Percentiles rank a stretch among this genome's conserved stretches.
phyloP scores from a whole-genome alignment of 1,140 invertebrate genomes.

The Melitaea cinxia region DNA sequence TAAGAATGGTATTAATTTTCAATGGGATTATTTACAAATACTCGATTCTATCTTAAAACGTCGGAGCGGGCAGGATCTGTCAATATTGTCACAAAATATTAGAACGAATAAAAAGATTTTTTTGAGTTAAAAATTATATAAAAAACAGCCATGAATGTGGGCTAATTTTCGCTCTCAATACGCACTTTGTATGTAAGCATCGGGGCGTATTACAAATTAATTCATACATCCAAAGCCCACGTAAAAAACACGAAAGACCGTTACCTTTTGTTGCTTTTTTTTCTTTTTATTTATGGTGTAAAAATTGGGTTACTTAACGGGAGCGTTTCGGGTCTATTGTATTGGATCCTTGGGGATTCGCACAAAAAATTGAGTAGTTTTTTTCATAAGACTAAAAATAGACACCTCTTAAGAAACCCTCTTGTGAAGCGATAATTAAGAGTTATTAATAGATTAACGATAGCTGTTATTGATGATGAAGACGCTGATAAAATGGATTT shows the following conservation, averaged over 20 bases:
- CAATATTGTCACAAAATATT: constrained; percentile 78
- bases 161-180: constrained; percentile 79
- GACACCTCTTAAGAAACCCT: constrained; percentile 39
- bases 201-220: constrained; percentile 77
- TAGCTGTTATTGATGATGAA: constrained; percentile 54
- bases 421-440: constrained; percentile 41
- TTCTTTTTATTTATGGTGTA: constrained; percentile 75
- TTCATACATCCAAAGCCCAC: constrained; percentile 58
- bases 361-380: constrained; percentile 35
- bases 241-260: constrained; percentile 65
- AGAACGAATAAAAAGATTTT: constrained; percentile 41
- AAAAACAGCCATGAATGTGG: constrained; percentile 65
- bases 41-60: constrained; percentile 44
- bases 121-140: constrained; percentile 40
- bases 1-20: constrained; percentile 74
- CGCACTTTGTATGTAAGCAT: constrained; percentile 74
- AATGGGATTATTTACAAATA: constrained; percentile 79
- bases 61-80: constrained; percentile 56
- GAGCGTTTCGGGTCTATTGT: constrained; percentile 62
- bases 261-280: constrained; percentile 69
- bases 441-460: constrained; percentile 57
- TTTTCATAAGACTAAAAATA: constrained; percentile 27
- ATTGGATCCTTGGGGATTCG: constrained; percentile 44
- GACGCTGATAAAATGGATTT: background rate
- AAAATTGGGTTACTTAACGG: constrained; percentile 81